These are phyloP conservation scores for Phrynosoma platyrhinos DNA, from an alignment of 2,113 vertebrate species.

Conservation along the genomic window DNA sequence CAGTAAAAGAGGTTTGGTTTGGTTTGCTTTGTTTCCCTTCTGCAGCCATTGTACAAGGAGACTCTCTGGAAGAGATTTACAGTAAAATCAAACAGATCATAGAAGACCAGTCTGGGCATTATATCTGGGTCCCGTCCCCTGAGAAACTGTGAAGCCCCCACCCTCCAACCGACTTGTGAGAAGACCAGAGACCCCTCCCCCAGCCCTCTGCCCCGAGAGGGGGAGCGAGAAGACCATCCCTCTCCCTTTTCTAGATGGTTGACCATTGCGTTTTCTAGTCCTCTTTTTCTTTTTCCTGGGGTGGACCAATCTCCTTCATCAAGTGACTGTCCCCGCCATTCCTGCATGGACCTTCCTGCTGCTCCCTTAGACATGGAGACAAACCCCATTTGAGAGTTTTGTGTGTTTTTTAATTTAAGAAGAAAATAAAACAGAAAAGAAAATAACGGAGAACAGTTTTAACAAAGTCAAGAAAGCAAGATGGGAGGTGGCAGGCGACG, in stretches of 20 bases:
- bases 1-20: background rate
- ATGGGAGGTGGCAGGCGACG: conserved; percentile 72
- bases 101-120: conserved; percentile 98
- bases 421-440: conserved; percentile 50
- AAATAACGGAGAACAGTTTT: conserved; percentile 73
- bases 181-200: conserved; percentile 81
- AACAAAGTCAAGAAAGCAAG: conserved; percentile 82
- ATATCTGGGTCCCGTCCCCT: conserved; percentile 98
- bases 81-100: conserved; percentile 99
- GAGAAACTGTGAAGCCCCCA: conserved; percentile 96
- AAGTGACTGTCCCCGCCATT: conserved; percentile 90
- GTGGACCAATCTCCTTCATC: conserved; percentile 92
- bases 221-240: conserved; percentile 78
- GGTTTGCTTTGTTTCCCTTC: conserved; percentile 45
- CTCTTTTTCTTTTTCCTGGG: conserved; percentile 90
- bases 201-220: conserved; percentile 75
- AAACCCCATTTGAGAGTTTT: conserved; percentile 86
- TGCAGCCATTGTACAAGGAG: conserved; percentile 98
- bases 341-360: conserved; percentile 95
- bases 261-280: conserved; percentile 98
- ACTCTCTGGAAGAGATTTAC: conserved; percentile 99
- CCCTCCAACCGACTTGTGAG: conserved; percentile 76
- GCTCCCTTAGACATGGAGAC: conserved; percentile 76
- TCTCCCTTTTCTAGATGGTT: conserved; percentile 95
- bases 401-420: conserved; percentile 60